Evolutionary conservation across 2,113 vertebrate genomes (phyloP).

Genomic region (Ciconia stormi): DNA sequence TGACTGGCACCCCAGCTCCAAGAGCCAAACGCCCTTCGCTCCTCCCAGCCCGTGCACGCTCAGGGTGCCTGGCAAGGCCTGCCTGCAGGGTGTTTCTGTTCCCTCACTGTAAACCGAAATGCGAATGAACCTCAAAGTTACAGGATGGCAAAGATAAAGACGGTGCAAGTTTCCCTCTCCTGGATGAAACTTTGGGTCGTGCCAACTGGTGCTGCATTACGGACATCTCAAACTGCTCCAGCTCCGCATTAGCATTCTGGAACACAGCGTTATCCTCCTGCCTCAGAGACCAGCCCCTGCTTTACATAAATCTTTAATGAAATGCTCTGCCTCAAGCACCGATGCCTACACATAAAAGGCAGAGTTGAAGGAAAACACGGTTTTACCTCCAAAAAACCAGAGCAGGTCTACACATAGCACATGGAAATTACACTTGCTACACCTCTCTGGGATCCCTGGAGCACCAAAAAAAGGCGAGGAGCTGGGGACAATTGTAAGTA

Average conservation of each 20-base stretch:
- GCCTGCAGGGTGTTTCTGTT: not conserved
- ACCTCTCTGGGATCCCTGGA: not conserved
- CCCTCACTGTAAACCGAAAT: not conserved
- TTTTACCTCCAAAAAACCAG: slow-evolving; percentile 49
- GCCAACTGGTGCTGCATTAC: not conserved
- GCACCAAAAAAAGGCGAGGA: not conserved
- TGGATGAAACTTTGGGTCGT: not conserved
- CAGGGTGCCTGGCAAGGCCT: not conserved
- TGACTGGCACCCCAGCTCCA: not conserved
- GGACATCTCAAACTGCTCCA: not conserved
- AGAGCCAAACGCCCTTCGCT: not conserved
- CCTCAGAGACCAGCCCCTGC: slow-evolving; percentile 66
- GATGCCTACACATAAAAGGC: slow-evolving; percentile 44
- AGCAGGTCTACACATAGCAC: slow-evolving; percentile 16
- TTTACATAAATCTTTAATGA: slow-evolving; percentile 75
- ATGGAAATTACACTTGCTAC: slow-evolving; percentile 21
- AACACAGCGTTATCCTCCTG: slow-evolving; percentile 38
- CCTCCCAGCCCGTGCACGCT: fast-evolving
- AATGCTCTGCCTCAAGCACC: slow-evolving; percentile 62
- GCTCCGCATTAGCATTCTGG: slow-evolving; percentile 54
- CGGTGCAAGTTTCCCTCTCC: not conserved
- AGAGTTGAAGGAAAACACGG: slow-evolving; percentile 59
- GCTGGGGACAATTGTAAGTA: not conserved
- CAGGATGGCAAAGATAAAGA: not conserved
- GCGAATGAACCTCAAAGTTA: not conserved